Evolutionary conservation across 1,140 invertebrate species (phyloP), one percentile per base, ranked within the genome.

Genomic region (Whitmania pigra): DNA sequence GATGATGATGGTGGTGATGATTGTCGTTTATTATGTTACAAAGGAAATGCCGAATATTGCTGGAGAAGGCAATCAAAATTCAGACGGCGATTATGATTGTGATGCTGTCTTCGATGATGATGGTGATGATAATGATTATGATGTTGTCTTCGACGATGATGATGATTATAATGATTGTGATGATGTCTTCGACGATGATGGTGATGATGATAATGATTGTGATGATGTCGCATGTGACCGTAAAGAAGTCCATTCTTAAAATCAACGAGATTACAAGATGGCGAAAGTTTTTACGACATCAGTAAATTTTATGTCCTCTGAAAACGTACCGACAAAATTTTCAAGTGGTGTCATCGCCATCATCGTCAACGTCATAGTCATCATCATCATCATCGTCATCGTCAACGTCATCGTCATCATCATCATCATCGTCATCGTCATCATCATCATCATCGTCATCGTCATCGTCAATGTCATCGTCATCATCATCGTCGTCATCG

Each of bases 181-280:
- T 31, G 67, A 68, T 31, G 22, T 36, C 40, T 9, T 36, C 13
- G 67, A 1, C 27, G 67, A 68, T 36, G 67, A 68, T 31, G n/a
- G 36, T 68, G 67, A 69, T 69, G 67, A 69, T 69, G 67, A 69
- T 69, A 27, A 69, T 69, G 67, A 69, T 69, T 6, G 17, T 69
- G 67, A 69, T 68, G 67, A 68, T 11, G 67, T 22, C 2, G 67
- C n/a, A 22, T n/a, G 29, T 68, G 67, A 68, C 29, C n/a, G 2
- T 68, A 29, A 68, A 22, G 67, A 68, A 22, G 67, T 22, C 29
- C n/a, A 68, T 68, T n/a, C n/a, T 68, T n/a, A 68, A 22, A 29
- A 68, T 68, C n/a, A 68, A 22, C n/a, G 11, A 22, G 67, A 68
- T 68, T 36, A 3, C 31, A 36, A n/a, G 31, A 36, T 36, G 31